Conservation (phyloP, 1,140 invertebrate species). For the Augochlora pura region DNA sequence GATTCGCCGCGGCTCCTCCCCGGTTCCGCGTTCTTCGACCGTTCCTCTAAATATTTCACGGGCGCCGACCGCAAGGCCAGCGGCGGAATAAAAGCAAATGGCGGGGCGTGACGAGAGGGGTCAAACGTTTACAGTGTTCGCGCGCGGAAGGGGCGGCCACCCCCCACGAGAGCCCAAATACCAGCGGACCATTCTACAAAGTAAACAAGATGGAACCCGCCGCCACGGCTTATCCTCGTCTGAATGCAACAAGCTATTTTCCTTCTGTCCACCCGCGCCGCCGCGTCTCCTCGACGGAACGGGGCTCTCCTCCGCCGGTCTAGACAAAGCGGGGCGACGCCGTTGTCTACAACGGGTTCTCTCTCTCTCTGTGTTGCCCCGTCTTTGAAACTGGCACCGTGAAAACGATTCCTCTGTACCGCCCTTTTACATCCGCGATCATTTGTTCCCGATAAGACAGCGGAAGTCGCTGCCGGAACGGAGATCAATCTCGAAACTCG, state of each 20-base stretch:
- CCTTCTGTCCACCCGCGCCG: constrained; percentile 34
- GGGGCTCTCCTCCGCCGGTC: constrained; percentile 36
- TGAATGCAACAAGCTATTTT: constrained; percentile 74
- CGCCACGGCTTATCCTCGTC: constrained; percentile 65
- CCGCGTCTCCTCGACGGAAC: neutral
- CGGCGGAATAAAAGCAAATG: constrained; percentile 56
- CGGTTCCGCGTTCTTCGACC: constrained; percentile 34
- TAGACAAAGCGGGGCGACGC: constrained; percentile 2
- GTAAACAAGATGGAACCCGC: constrained; percentile 71
- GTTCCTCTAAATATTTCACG: constrained; percentile 32
- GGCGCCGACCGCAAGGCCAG: constrained; percentile 36
- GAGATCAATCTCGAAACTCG: too few relatives aligned
- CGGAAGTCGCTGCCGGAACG: too few relatives aligned
- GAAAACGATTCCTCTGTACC: constrained; percentile 23
- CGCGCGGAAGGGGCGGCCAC: constrained; percentile 45
- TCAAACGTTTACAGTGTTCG: constrained; percentile 52
- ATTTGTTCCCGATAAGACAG: neutral
- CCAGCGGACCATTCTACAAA: constrained; percentile 67
- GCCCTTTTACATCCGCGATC: neutral
- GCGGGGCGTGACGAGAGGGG: constrained; percentile 47
- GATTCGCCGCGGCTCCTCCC: neutral
- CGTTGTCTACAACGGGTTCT: constrained; percentile 7
- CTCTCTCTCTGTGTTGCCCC: too few relatives aligned
- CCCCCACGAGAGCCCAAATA: constrained; percentile 58
- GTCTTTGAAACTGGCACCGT: constrained; percentile 6